Conservation (phyloP, 1,140 invertebrate genomes). For the Drosophila nannoptera region DNA sequence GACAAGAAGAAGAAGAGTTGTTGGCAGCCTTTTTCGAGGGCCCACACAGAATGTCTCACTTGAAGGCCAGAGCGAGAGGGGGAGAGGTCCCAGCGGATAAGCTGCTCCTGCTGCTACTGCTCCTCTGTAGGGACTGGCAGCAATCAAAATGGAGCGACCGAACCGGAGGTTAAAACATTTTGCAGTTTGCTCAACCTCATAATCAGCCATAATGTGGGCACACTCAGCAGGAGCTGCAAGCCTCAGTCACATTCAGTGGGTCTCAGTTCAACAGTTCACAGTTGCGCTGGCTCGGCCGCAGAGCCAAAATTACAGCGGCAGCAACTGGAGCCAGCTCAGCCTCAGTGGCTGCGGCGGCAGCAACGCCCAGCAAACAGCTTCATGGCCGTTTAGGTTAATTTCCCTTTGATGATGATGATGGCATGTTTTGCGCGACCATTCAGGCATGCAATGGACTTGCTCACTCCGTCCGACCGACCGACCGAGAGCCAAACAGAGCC, state of each 20-base stretch:
- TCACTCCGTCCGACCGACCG: conserved; percentile 52
- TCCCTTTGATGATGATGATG: conserved; percentile 74
- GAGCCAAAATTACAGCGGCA: conserved; percentile 33
- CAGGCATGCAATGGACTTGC: conserved; percentile 71
- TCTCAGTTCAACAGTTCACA: conserved; percentile 19
- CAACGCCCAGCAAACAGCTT: conserved; percentile 56
- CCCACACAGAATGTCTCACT: conserved; percentile 31
- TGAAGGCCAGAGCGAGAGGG: conserved; percentile 5
- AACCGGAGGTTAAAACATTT: conserved; percentile 51
- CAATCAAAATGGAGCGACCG: conserved; percentile 39
- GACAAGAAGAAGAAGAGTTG: conserved; percentile 22
- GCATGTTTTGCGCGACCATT: conserved; percentile 73
- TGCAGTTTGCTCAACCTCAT: conserved; percentile 59
- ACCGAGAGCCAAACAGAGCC: too few species aligned
- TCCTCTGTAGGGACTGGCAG: neutral
- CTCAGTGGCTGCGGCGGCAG: conserved; percentile 16
- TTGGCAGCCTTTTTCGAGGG: neutral
- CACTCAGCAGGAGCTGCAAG: conserved; percentile 4
- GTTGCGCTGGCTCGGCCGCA: conserved; percentile 29
- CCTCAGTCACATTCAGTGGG: conserved; percentile 14
- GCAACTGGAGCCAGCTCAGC: neutral
- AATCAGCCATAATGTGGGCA: conserved; percentile 47
- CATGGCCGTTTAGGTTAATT: conserved; percentile 75
- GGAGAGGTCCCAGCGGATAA: conserved; percentile 29
- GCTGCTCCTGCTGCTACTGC: conserved; percentile 12